phyloP scores from a whole-genome alignment of 2,888 invertebrate genomes.

The Stramonita haemastoma region DNA sequence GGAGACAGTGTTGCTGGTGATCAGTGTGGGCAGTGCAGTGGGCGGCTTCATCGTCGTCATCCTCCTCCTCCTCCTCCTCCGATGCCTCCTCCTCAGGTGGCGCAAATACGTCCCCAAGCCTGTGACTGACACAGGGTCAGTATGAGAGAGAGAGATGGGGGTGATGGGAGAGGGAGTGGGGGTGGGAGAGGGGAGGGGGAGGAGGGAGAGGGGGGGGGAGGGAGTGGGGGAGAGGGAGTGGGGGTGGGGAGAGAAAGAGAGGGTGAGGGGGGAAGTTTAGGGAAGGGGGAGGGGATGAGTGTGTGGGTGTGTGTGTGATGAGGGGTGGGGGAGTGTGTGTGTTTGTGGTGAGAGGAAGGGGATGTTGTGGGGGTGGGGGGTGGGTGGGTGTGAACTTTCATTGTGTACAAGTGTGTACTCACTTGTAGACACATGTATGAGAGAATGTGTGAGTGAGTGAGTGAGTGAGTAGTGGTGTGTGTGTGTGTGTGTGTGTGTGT shows the following conservation, averaged over 20 bases:
- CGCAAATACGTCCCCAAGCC: not conserved
- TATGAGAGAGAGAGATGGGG: not conserved
- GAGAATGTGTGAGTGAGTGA: too few relatives aligned
- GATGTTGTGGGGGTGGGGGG: too few relatives aligned
- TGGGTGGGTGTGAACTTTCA: not conserved
- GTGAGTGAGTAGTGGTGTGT: too few relatives aligned
- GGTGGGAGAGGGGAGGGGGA: not conserved
- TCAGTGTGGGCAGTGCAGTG: constrained; percentile 39
- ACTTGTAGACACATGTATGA: not conserved
- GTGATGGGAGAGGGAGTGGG: not conserved
- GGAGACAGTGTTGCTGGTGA: not conserved
- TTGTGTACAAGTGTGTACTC: not conserved
- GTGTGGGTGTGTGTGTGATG: not conserved
- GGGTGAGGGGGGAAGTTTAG: not conserved
- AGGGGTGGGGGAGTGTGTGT: not conserved
- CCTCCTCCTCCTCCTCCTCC: constrained; percentile 1
- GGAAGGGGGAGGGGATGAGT: not conserved
- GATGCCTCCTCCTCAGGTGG: constrained; percentile 24
- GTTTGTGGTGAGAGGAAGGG: not conserved
- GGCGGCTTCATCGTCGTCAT: constrained; percentile 45
- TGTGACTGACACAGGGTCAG: not conserved
- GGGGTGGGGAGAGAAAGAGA: not conserved
- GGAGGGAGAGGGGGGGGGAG: not conserved
- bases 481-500: too few relatives aligned
- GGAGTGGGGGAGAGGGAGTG: not conserved